A percentile compares a stretch with the other conserved stretches of the same genome.
phyloP scores from a whole-genome alignment of 2,113 vertebrate genomes.

The Oncorhynchus mykiss region DNA sequence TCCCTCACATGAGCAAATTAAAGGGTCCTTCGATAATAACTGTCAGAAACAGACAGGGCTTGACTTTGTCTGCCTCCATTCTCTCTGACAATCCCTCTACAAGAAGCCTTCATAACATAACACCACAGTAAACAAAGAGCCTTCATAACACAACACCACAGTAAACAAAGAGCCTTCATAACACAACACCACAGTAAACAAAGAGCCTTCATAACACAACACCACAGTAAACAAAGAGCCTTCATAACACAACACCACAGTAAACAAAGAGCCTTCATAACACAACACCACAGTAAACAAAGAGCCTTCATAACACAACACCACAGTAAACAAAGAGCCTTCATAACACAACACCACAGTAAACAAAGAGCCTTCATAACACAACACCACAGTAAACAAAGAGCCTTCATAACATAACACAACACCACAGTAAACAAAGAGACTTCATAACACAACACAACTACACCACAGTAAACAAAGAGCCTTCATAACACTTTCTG shows the following conservation, averaged over 20 bases:
- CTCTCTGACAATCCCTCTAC: conserved; percentile 84
- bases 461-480: too few relatives aligned
- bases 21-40: conserved; percentile 89
- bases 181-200: conserved; percentile 65
- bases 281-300: conserved; percentile 95
- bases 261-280: conserved; percentile 85
- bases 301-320: conserved; percentile 89
- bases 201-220: conserved; percentile 90
- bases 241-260: conserved; percentile 85
- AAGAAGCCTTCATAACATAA: conserved; percentile 90
- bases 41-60: conserved; percentile 85
- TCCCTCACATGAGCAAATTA: conserved; percentile 72
- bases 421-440: too few relatives aligned
- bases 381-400: conserved; percentile 83
- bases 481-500: too few relatives aligned
- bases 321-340: conserved; percentile 78
- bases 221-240: conserved; percentile 77
- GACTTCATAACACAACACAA: too few relatives aligned
- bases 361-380: conserved; percentile 88
- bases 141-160: conserved; percentile 86
- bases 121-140: conserved; percentile 77
- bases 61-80: conserved; percentile 88
- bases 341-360: conserved; percentile 92
- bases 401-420: conserved; percentile 55
- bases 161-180: conserved; percentile 83